A percentile compares a stretch with the other conserved stretches of the same genome.
Conservation (phyloP, 2,113 vertebrate genomes). For the Trochalopteron elliotii region DNA sequence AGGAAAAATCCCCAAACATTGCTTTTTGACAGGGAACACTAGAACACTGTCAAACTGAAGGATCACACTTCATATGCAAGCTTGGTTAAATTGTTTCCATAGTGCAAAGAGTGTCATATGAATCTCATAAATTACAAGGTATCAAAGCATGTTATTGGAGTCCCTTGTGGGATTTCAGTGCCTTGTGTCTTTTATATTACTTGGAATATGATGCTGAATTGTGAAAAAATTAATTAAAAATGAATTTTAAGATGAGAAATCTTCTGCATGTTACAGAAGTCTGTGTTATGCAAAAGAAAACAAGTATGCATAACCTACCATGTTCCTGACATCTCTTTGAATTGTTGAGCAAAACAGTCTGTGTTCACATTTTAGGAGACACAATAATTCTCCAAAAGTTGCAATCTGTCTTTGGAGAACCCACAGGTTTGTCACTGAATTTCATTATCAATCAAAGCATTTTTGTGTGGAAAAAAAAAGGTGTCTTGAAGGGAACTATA, state of each 20-base stretch:
- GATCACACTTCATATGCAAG: background rate
- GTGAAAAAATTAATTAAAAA: background rate
- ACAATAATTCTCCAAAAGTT: constrained; percentile 30
- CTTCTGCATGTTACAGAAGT: background rate
- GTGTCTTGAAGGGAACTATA: background rate
- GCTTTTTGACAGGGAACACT: background rate
- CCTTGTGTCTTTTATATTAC: background rate
- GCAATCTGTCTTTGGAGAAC: constrained; percentile 22
- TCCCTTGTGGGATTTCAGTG: background rate
- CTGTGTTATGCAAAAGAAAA: constrained; percentile 7
- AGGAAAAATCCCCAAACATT: constrained; percentile 5
- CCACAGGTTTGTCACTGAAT: constrained; percentile 40
- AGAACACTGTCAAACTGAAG: background rate
- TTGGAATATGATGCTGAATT: background rate
- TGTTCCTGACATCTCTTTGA: constrained; percentile 28
- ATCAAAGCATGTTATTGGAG: background rate
- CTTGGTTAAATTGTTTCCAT: constrained; percentile 2
- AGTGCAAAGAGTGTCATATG: background rate
- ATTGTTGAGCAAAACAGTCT: constrained; percentile 43
- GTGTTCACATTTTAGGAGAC: background rate
- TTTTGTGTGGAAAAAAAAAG: background rate
- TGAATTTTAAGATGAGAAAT: background rate
- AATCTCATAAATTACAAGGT: background rate
- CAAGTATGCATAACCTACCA: background rate
- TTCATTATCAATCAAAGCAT: constrained; percentile 1